A percentile compares a stretch with the other conserved stretches of the same genome.
These are phyloP conservation scores for Platynereis dumerilii DNA, from an alignment of 2,888 invertebrate species.

Conservation along the genomic window DNA sequence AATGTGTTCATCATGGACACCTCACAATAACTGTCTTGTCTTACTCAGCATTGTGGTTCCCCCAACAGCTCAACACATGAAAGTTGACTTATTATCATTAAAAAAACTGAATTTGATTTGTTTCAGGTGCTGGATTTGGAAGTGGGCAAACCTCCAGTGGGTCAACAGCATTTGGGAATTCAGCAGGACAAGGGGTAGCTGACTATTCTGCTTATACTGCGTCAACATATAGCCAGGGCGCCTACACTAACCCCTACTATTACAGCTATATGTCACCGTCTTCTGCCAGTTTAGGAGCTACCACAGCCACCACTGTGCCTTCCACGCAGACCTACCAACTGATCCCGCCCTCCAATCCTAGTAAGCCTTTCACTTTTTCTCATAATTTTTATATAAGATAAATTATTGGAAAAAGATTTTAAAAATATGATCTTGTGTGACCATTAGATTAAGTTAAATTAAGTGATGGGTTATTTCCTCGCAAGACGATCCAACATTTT, in stretches of 20 bases:
- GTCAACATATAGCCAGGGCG: conserved; percentile 36
- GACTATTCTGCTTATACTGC: conserved; percentile 36
- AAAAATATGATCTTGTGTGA: too few species aligned
- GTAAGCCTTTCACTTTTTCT: conserved; percentile 16
- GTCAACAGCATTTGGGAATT: conserved; percentile 19
- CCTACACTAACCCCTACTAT: conserved; percentile 40
- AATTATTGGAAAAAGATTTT: too few species aligned
- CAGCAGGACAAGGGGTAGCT: conserved; percentile 20
- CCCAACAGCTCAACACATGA: too few species aligned
- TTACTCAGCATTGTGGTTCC: too few species aligned
- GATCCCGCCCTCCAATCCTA: conserved; percentile 43
- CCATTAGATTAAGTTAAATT: too few species aligned
- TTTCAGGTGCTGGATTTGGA: conserved; percentile 30
- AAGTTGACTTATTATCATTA: too few species aligned
- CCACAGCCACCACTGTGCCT: conserved; percentile 45
- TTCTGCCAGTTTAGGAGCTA: conserved; percentile 21
- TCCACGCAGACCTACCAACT: conserved; percentile 57
- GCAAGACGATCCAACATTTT: too few species aligned
- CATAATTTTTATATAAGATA: not conserved
- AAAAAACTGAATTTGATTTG: not conserved
- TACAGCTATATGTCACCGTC: conserved; percentile 37
- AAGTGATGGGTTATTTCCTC: too few species aligned
- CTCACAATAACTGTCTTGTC: too few species aligned
- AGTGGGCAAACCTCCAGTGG: conserved; percentile 26
- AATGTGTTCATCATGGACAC: too few species aligned